A percentile compares a stretch with the other conserved stretches of the same genome.
phyloP scores from a whole-genome alignment of 2,113 vertebrate species.

The Prolemur simus region DNA sequence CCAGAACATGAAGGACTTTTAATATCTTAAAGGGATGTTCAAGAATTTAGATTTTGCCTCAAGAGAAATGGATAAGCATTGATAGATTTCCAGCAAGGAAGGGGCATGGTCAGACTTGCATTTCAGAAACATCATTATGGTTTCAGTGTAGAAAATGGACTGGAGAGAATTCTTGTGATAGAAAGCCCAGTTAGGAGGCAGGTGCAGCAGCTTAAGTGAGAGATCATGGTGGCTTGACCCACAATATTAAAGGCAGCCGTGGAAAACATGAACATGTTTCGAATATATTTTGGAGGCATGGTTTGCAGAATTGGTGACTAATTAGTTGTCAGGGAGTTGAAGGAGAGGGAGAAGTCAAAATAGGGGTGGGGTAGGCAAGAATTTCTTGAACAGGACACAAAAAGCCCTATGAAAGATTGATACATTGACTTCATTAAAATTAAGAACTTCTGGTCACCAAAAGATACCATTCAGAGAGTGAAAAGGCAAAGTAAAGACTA shows the following conservation, averaged over 20 bases:
- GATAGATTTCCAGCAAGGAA: neutral
- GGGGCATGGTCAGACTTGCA: neutral
- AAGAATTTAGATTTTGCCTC: neutral
- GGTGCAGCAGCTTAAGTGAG: neutral
- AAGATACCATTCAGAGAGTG: neutral
- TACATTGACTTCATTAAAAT: neutral
- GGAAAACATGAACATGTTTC: neutral
- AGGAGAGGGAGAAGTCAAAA: neutral
- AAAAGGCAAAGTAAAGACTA: neutral
- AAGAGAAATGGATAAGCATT: neutral
- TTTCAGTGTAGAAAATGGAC: neutral
- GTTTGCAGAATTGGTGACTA: neutral
- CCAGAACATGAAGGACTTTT: neutral
- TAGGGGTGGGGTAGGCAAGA: neutral
- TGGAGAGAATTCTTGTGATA: neutral
- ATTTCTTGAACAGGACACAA: neutral
- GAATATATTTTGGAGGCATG: neutral
- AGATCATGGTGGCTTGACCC: neutral
- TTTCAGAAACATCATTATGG: conserved; percentile 22
- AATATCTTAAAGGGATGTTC: neutral
- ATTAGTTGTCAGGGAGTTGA: neutral
- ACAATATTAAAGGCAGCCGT: neutral
- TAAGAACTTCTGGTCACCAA: neutral
- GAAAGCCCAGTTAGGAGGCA: neutral
- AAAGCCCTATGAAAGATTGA: neutral